Conservation (phyloP, 1,140 invertebrate genomes). For the Zaprionus capensis region DNA sequence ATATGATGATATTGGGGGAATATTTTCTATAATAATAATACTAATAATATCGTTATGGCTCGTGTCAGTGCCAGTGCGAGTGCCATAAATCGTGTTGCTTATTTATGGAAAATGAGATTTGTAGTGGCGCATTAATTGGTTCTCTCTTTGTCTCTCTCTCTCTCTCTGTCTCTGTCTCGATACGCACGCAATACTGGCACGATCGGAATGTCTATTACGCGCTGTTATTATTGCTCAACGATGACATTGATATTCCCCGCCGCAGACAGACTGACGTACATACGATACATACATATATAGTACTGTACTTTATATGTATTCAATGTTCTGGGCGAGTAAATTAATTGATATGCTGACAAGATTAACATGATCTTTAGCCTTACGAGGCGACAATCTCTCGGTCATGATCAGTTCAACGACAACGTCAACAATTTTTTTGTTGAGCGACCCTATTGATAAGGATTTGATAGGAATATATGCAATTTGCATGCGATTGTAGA, state of each 20-base stretch:
- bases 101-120: slow-evolving; percentile 76
- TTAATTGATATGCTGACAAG: slow-evolving; percentile 58
- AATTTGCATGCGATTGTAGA: background rate
- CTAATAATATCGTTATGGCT: slow-evolving; percentile 44
- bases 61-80: slow-evolving; percentile 32
- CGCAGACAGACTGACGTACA: too few relatives aligned
- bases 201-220: slow-evolving; percentile 58
- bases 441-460: slow-evolving; percentile 12
- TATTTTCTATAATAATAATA: slow-evolving; percentile 69
- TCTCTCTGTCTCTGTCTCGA: slow-evolving; percentile 16
- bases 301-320: slow-evolving; percentile 1
- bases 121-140: slow-evolving; percentile 67
- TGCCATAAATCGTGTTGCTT: slow-evolving; percentile 60
- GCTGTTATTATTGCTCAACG: slow-evolving; percentile 48
- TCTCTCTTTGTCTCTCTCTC: background rate
- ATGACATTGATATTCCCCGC: slow-evolving; percentile 67
- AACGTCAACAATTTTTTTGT: slow-evolving; percentile 5
- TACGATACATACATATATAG: background rate
- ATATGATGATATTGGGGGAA: slow-evolving; percentile 61
- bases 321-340: background rate
- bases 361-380: slow-evolving; percentile 37
- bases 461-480: background rate
- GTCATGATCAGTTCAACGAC: slow-evolving; percentile 11
- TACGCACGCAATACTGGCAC: slow-evolving; percentile 45
- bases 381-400: slow-evolving; percentile 22